Evolutionary conservation across 1,140 invertebrate genomes (phyloP).

Genomic region (Trissolcus basalis): DNA sequence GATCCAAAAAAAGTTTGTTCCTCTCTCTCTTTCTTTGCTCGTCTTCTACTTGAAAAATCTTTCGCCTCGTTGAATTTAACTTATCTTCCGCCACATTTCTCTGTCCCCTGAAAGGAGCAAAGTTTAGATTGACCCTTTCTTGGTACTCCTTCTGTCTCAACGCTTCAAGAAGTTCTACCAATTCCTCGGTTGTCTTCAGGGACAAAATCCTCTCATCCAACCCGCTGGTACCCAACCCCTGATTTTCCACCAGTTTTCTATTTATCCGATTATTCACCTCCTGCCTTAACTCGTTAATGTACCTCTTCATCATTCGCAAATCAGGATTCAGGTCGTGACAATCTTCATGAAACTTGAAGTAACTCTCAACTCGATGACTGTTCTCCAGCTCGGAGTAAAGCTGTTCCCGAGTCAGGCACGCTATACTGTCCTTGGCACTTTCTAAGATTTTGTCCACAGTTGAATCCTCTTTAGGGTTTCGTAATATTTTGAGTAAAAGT

Average conservation of each 20-base stretch:
- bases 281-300: not conserved
- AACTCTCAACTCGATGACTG: constrained; percentile 1
- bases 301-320: not conserved
- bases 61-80: constrained; percentile 26
- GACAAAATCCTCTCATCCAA: constrained; percentile 26
- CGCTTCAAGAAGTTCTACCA: constrained; percentile 9
- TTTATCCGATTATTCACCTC: constrained; percentile 15
- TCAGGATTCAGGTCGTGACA: not conserved
- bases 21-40: constrained; percentile 11
- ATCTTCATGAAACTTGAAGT: constrained; percentile 16
- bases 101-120: constrained; percentile 32
- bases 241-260: constrained; percentile 20
- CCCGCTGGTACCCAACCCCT: constrained; percentile 25
- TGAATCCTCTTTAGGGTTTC: not conserved
- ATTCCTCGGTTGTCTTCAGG: constrained; percentile 31
- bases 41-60: constrained; percentile 32
- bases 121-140: constrained; percentile 31
- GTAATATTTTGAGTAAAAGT: constrained; percentile 10
- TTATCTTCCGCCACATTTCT: constrained; percentile 26
- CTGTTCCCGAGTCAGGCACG: not conserved
- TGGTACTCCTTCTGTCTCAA: constrained; percentile 27
- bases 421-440: not conserved
- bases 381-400: constrained; percentile 19
- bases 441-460: constrained; percentile 7
- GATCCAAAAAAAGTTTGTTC: not conserved